Base-by-base conservation (phyloP, 2,888 invertebrate species). In the Noctua janthe region DNA sequence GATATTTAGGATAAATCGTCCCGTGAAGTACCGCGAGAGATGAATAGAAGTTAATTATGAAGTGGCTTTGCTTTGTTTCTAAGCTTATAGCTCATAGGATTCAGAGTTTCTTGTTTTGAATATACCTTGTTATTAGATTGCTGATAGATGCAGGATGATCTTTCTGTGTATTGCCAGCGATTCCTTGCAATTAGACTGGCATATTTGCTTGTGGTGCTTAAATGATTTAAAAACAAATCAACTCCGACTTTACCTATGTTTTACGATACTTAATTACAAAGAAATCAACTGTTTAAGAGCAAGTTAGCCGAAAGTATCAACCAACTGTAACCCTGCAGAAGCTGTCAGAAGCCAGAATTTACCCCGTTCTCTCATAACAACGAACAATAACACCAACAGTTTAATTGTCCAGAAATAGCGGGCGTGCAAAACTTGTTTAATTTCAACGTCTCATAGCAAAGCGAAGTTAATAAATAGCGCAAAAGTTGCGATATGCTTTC, bases 401-500 rank as follows among this genome's bases (percentile, higher is more conserved):
- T 83, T 84, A 71, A 76, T 62, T 67, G 73, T 76, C 29, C 67
- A 39, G 71, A 81, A 84, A 85, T 77, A 81, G 49, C 74, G 67
- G 47, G 71, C 67, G 76, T 59, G 56, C 71, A 29, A 70, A 82
- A 85, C 78, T 85, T 85, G 76, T 82, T 85, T 85, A 85, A 85
- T 85, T 78, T 85, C 43, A 82, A 74, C 82, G 73, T 76, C 82
- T 85, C 82, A 85, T 82, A 56, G 78, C 70, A 74, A 81, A 74
- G 81, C 70, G 49, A 82, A 85, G 77, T 85, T 85, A 82, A 82
- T 82, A 85, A 82, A 82, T 82, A 78, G 82, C 67, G 73, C 64
- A 66, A 62, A 78, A 85, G 72, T 85, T 85, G 78, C 73, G 82
- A 82, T 85, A 85, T 76, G 73, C 67, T 51, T 77, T 81, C 62